A percentile compares a stretch with the other conserved stretches of the same genome.
These are phyloP conservation scores for Dicyrtomina minuta DNA, from an alignment of 2,888 invertebrate genomes.

Conservation along the genomic window DNA sequence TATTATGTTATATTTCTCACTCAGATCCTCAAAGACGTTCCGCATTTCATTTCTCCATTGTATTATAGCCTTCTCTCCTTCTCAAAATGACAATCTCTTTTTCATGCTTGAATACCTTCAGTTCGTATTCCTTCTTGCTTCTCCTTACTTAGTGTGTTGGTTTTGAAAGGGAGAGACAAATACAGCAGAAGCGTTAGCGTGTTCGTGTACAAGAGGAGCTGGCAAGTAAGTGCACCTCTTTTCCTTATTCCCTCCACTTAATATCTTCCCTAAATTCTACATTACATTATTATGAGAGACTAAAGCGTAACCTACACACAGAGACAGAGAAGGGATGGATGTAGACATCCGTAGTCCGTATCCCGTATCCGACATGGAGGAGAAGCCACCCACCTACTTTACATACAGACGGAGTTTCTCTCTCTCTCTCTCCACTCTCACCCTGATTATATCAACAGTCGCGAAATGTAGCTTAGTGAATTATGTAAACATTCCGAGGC, in stretches of 20 bases:
- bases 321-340: neutral
- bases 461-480: too few relatives aligned
- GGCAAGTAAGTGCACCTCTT: neutral
- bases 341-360: neutral
- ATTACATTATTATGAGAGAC: neutral
- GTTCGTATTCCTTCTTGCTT: constrained; percentile 20
- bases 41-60: constrained; percentile 33
- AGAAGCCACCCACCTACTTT: neutral
- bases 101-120: constrained; percentile 33
- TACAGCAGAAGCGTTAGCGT: constrained; percentile 1
- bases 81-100: constrained; percentile 35
- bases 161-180: neutral
- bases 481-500: too few relatives aligned
- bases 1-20: constrained; percentile 22
- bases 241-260: neutral
- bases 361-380: too few relatives aligned
- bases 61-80: constrained; percentile 21
- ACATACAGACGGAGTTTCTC: neutral
- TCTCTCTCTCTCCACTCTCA: neutral
- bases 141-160: neutral
- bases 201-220: neutral
- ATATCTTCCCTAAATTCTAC: neutral
- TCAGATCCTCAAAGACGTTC: constrained; percentile 31
- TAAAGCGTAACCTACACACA: neutral
- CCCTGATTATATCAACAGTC: too few relatives aligned